Conservation (phyloP, 2,888 invertebrate species). For the Anoncus sp. region DNA sequence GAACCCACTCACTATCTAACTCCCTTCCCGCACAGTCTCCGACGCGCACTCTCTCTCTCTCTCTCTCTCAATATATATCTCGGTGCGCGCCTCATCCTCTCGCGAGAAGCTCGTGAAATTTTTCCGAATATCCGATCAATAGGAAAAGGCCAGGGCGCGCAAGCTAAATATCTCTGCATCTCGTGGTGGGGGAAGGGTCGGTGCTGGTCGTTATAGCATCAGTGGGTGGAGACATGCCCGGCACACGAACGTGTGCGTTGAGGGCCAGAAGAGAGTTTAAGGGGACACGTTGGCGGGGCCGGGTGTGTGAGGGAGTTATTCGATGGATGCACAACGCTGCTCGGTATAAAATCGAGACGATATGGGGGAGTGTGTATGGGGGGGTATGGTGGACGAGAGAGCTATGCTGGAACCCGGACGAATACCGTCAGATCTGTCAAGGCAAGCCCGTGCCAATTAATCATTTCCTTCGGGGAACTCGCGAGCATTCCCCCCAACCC, state of each 20-base stretch:
- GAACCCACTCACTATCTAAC: slow-evolving; percentile 43
- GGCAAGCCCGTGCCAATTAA: slow-evolving; percentile 75
- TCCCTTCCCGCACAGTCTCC: slow-evolving; percentile 51
- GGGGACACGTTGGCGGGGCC: slow-evolving; percentile 50
- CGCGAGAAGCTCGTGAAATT: slow-evolving; percentile 75
- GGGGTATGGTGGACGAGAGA: slow-evolving; percentile 44
- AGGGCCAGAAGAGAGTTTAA: slow-evolving; percentile 62
- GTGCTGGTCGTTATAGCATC: slow-evolving; percentile 64
- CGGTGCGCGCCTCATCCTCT: slow-evolving; percentile 64
- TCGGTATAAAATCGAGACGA: slow-evolving; percentile 59
- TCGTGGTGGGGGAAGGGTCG: slow-evolving; percentile 62
- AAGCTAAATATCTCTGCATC: slow-evolving; percentile 57
- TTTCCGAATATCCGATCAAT: slow-evolving; percentile 82
- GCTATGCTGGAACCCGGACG: slow-evolving; percentile 55
- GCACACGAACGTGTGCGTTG: slow-evolving; percentile 52
- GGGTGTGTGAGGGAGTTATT: slow-evolving; percentile 38
- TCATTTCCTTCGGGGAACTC: slow-evolving; percentile 74
- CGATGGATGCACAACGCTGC: slow-evolving; percentile 59
- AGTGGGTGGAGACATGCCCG: slow-evolving; percentile 57
- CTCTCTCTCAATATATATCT: slow-evolving; percentile 32
- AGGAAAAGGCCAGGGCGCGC: slow-evolving; percentile 72
- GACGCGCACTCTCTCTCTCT: slow-evolving; percentile 46
- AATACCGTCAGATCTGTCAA: slow-evolving; percentile 74
- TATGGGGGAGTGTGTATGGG: slow-evolving; percentile 41
- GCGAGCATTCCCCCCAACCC: slow-evolving; percentile 55